Conservation (phyloP, 2,888 invertebrate species). For the Agrochola litura region DNA sequence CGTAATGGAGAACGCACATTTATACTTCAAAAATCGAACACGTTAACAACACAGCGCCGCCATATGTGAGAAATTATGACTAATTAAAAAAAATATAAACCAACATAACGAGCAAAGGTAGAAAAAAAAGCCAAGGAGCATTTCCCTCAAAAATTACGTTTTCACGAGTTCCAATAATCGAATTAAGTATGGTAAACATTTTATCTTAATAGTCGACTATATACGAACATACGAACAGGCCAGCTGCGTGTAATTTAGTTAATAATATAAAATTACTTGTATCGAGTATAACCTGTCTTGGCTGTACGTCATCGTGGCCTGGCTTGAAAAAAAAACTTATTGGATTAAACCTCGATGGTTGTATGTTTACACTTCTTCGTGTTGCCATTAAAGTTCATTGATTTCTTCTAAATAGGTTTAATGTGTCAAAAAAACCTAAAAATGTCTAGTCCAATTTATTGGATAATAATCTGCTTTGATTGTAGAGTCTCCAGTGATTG, state of each 20-base stretch:
- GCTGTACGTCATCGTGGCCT: constrained; percentile 65
- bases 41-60: constrained; percentile 27
- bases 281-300: constrained; percentile 78
- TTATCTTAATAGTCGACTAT: constrained; percentile 80
- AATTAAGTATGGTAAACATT: constrained; percentile 87
- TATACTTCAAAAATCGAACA: constrained; percentile 62
- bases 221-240: constrained; percentile 71
- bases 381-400: constrained; percentile 31
- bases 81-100: constrained; percentile 63
- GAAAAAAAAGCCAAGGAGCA: constrained; percentile 50
- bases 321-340: constrained; percentile 55
- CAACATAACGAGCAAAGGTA: constrained; percentile 50
- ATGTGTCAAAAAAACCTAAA: background rate
- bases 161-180: constrained; percentile 81
- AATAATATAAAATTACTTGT: constrained; percentile 85
- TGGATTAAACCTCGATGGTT: constrained; percentile 52
- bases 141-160: constrained; percentile 64
- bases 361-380: constrained; percentile 58
- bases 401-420: constrained; percentile 8
- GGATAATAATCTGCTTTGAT: background rate
- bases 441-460: background rate
- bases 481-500: background rate
- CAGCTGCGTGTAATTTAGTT: constrained; percentile 85
- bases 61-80: constrained; percentile 51
- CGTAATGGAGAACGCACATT: constrained; percentile 58